Percentiles rank a stretch among this genome's conserved stretches.
Conservation (phyloP, 2,888 invertebrate genomes). For the Drosophila pseudotalamancana region DNA sequence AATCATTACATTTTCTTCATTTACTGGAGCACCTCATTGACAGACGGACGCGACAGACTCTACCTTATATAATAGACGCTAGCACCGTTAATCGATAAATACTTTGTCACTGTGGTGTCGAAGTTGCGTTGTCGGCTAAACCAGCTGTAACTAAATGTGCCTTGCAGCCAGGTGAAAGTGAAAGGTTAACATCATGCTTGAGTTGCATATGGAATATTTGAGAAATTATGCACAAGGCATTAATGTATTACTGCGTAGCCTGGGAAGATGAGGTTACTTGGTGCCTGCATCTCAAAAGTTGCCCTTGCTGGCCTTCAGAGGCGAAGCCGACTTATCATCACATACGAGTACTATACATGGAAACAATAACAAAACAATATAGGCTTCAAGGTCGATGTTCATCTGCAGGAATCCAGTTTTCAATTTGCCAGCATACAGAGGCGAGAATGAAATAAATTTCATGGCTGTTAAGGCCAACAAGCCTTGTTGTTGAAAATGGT, state of each 20-base stretch:
- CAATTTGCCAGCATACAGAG: constrained; percentile 22
- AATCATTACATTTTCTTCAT: constrained; percentile 44
- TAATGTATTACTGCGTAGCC: constrained; percentile 2
- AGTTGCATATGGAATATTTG: constrained; percentile 40
- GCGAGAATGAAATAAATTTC: constrained; percentile 31
- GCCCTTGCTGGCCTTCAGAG: constrained; percentile 47
- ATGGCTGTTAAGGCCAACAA: constrained; percentile 16
- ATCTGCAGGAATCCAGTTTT: constrained; percentile 65
- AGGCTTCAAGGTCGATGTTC: constrained; percentile 45
- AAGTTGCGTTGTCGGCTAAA: not conserved
- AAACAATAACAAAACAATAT: constrained; percentile 14
- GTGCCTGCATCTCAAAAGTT: constrained; percentile 5
- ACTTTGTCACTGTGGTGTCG: constrained; percentile 34
- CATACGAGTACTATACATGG: not conserved
- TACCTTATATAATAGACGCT: constrained; percentile 48
- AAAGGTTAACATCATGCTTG: constrained; percentile 46
- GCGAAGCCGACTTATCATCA: constrained; percentile 6
- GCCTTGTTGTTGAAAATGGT: constrained; percentile 1
- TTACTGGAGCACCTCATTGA: constrained; percentile 54
- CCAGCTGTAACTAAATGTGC: constrained; percentile 5
- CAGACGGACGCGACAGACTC: constrained; percentile 14
- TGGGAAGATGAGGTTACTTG: constrained; percentile 16
- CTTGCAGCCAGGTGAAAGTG: constrained; percentile 57
- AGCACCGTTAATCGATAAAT: constrained; percentile 36
- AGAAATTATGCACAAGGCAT: constrained; percentile 25